These are phyloP conservation scores for Crotalus helleri DNA, from an alignment of 2,113 vertebrate genomes.

Conservation along the genomic window DNA sequence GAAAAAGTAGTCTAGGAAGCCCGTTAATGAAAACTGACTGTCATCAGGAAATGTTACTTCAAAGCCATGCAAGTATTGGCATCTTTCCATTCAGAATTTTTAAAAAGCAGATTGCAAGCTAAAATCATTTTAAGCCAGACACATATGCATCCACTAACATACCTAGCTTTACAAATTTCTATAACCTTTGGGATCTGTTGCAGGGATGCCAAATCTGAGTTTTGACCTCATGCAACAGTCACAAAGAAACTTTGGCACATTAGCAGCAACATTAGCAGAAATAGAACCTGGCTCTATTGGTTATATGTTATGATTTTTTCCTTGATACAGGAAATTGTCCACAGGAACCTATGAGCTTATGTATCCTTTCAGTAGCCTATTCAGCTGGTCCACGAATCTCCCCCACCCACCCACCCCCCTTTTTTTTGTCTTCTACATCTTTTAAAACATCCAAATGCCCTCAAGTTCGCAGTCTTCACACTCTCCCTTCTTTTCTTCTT, in stretches of 20 bases:
- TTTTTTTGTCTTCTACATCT: neutral
- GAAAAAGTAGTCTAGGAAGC: neutral
- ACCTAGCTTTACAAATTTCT: too few relatives aligned
- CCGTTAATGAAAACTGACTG: neutral
- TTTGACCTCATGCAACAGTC: neutral
- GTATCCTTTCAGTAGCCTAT: neutral
- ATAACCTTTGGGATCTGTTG: neutral
- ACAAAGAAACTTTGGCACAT: neutral
- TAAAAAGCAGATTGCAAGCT: neutral
- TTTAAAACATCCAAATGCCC: neutral
- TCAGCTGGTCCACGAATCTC: neutral
- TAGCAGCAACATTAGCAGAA: neutral
- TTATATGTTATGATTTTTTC: neutral
- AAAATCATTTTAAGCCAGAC: neutral
- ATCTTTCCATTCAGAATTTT: neutral
- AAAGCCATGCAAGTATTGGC: neutral
- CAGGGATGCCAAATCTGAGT: neutral
- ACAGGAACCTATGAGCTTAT: too few relatives aligned
- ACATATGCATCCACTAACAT: neutral
- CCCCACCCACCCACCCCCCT: neutral
- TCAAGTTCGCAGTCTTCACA: neutral
- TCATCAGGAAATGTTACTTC: neutral
- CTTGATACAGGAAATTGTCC: neutral
- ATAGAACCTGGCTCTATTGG: neutral
- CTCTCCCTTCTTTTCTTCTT: neutral